phyloP scores from a whole-genome alignment of 1,140 invertebrate species.

The Drosophila aff. region DNA sequence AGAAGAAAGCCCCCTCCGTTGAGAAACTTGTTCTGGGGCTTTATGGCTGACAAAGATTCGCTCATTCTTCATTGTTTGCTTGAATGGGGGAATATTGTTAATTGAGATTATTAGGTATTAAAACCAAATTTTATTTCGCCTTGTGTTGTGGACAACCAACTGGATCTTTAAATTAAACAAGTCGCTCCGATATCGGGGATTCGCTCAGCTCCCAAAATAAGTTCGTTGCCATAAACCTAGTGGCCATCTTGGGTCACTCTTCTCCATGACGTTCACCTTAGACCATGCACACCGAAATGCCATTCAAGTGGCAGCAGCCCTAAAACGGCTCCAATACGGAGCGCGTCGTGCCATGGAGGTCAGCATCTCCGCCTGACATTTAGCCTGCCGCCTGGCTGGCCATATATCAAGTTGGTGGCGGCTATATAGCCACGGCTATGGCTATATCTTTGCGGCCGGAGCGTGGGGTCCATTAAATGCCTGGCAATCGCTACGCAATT shows the following conservation, averaged over 20 bases:
- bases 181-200: background rate
- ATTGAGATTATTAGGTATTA: conserved; percentile 55
- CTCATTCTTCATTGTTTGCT: conserved; percentile 35
- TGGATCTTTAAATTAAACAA: conserved; percentile 15
- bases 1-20: conserved; percentile 29
- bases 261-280: conserved; percentile 36
- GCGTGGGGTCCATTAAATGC: conserved; percentile 27
- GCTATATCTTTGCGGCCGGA: conserved; percentile 14
- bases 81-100: conserved; percentile 44
- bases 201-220: conserved; percentile 29
- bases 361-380: conserved; percentile 71
- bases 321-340: conserved; percentile 69
- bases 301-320: conserved; percentile 64
- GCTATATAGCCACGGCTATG: conserved; percentile 9
- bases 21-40: conserved; percentile 52
- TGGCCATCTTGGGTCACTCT: conserved; percentile 24
- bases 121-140: conserved; percentile 23
- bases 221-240: conserved; percentile 12
- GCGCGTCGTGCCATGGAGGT: conserved; percentile 70
- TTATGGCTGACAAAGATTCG: conserved; percentile 21
- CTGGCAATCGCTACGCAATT: conserved; percentile 63
- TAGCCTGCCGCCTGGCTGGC: conserved; percentile 49
- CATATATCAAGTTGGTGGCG: conserved; percentile 36
- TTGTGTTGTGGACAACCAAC: conserved; percentile 14
- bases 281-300: conserved; percentile 55